phyloP scores from a whole-genome alignment of 1,140 invertebrate species.

The Hyles euphorbiae region DNA sequence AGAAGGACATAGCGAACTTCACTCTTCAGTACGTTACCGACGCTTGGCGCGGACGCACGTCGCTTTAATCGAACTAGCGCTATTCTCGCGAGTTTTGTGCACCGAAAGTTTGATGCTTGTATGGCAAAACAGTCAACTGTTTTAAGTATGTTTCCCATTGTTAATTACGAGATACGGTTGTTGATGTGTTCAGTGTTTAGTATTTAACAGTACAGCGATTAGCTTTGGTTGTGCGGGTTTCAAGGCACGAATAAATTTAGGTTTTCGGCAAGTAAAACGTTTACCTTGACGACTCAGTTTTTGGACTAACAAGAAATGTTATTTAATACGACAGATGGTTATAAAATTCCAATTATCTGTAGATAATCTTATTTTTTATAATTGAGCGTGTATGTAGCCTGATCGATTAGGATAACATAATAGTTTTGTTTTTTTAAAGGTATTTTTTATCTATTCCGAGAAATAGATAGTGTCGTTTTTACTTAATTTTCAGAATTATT shows the following conservation, averaged over 20 bases:
- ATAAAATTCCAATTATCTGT: no score
- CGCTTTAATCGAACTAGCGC: conserved; percentile 13
- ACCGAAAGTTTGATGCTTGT: conserved; percentile 25
- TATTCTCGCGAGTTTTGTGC: conserved; percentile 23
- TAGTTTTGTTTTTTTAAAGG: no score
- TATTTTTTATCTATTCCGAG: no score
- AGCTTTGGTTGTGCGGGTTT: conserved; percentile 16
- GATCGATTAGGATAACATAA: no score
- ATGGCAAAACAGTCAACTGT: conserved; percentile 37
- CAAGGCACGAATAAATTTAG: conserved; percentile 33
- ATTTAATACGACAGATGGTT: no score
- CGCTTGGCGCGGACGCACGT: conserved; percentile 32
- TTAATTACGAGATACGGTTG: conserved; percentile 33
- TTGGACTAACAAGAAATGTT: not conserved
- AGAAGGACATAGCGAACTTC: conserved; percentile 37
- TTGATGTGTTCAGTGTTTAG: conserved; percentile 23
- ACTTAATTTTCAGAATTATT: no score
- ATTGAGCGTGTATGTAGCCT: no score
- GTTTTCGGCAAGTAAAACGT: conserved; percentile 30
- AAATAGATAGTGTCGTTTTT: no score
- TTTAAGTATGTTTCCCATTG: conserved; percentile 59
- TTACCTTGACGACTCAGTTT: conserved; percentile 38
- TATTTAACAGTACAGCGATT: conserved; percentile 37
- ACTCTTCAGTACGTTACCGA: conserved; percentile 46
- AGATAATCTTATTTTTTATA: no score